Conservation (phyloP, 1,140 invertebrate species). For the Oryzaephilus surinamensis region DNA sequence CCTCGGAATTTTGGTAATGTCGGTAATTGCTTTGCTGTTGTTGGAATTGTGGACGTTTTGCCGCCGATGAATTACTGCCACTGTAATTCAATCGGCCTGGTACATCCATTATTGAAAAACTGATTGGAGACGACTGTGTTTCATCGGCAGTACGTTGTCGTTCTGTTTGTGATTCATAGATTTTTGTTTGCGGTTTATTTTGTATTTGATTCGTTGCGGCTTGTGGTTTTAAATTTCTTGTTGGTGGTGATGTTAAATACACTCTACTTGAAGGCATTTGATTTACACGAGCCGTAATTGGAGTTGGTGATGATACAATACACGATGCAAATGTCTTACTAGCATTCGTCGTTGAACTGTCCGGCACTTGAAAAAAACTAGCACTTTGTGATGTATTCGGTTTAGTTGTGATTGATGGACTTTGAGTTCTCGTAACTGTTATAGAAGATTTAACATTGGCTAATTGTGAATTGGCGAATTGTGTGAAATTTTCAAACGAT, state of each 20-base stretch:
- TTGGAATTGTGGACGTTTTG: constrained; percentile 27
- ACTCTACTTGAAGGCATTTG: constrained; percentile 33
- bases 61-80: constrained; percentile 38
- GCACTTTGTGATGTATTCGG: constrained; percentile 43
- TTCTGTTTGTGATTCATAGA: constrained; percentile 44
- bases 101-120: constrained; percentile 62
- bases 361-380: constrained; percentile 53
- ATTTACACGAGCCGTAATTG: constrained; percentile 41
- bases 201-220: constrained; percentile 45
- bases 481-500: constrained; percentile 56
- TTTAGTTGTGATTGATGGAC: constrained; percentile 44
- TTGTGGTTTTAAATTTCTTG: constrained; percentile 35
- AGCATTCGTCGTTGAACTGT: constrained; percentile 23
- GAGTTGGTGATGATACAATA: constrained; percentile 55
- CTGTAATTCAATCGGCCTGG: constrained; percentile 49
- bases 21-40: constrained; percentile 25
- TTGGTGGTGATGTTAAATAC: constrained; percentile 25
- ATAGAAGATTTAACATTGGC: constrained; percentile 51
- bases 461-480: constrained; percentile 53
- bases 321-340: constrained; percentile 47
- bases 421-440: constrained; percentile 43
- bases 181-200: constrained; percentile 58
- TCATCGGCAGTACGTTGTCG: constrained; percentile 41
- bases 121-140: constrained; percentile 56
- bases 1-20: constrained; percentile 44